These are phyloP conservation scores for Potorous gilbertii DNA, from an alignment of 2,797 vertebrate genomes.

Conservation along the genomic window DNA sequence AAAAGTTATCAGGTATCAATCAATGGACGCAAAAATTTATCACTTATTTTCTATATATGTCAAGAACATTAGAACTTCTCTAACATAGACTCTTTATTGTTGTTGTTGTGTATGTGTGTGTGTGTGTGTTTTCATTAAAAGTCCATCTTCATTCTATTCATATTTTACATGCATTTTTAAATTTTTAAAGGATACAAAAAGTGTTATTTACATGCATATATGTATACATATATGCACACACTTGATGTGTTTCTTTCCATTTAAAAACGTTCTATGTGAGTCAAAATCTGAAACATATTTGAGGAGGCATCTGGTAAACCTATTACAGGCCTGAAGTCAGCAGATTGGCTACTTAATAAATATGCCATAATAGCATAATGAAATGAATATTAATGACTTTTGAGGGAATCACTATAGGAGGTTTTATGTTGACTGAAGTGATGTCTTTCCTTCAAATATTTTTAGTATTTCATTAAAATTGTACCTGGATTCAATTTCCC, in stretches of 20 bases:
- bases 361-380: too few relatives aligned
- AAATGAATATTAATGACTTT: neutral
- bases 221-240: neutral
- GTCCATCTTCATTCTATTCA: neutral
- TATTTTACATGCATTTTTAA: neutral
- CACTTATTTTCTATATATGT: neutral
- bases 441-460: neutral
- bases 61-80: neutral
- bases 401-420: neutral
- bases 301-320: too few relatives aligned
- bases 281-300: too few relatives aligned
- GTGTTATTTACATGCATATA: neutral
- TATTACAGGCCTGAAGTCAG: too few relatives aligned
- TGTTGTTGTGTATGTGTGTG: neutral
- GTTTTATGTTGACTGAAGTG: neutral
- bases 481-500: too few relatives aligned
- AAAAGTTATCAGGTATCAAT: conserved; percentile 7
- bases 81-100: neutral
- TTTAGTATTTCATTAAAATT: neutral
- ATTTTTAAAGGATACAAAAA: neutral
- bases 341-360: too few relatives aligned
- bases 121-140: neutral
- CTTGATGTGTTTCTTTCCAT: neutral
- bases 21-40: neutral
- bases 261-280: too few relatives aligned